Conservation (phyloP, 2,797 vertebrate species). For the Rhinophrynus dorsalis region DNA sequence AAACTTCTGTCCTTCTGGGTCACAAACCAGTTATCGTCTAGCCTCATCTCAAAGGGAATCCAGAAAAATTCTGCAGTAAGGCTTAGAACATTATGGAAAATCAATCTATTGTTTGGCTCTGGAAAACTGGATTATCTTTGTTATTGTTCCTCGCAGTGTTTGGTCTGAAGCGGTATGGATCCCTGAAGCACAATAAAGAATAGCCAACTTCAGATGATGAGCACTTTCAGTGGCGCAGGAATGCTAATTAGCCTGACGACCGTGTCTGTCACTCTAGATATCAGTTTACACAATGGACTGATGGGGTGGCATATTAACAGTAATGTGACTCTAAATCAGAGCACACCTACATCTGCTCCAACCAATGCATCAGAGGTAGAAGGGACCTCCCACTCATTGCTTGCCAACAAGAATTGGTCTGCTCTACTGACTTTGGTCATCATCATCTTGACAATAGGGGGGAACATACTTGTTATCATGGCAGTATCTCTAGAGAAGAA, state of each 20-base stretch:
- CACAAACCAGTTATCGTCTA: constrained; percentile 13
- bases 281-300: constrained; percentile 62
- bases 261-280: constrained; percentile 69
- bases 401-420: constrained; percentile 88
- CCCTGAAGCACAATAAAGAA: constrained; percentile 46
- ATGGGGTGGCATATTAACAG: constrained; percentile 74
- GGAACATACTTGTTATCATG: constrained; percentile 94
- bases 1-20: constrained; percentile 37
- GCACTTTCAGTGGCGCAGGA: constrained; percentile 63
- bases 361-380: constrained; percentile 61
- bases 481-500: constrained; percentile 95
- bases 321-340: constrained; percentile 80
- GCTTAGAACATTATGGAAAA: constrained; percentile 56
- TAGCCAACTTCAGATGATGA: constrained; percentile 61
- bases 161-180: constrained; percentile 38
- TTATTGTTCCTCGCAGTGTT: constrained; percentile 44
- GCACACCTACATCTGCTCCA: constrained; percentile 59
- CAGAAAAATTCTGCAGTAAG: constrained; percentile 33
- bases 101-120: constrained; percentile 46
- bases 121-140: constrained; percentile 35
- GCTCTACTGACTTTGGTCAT: constrained; percentile 86
- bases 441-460: constrained; percentile 89
- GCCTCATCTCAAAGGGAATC: constrained; percentile 2
- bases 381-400: constrained; percentile 51
- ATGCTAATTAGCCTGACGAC: constrained; percentile 71